These are phyloP conservation scores for Drosophila merina DNA, from an alignment of 2,888 invertebrate species.

Conservation along the genomic window DNA sequence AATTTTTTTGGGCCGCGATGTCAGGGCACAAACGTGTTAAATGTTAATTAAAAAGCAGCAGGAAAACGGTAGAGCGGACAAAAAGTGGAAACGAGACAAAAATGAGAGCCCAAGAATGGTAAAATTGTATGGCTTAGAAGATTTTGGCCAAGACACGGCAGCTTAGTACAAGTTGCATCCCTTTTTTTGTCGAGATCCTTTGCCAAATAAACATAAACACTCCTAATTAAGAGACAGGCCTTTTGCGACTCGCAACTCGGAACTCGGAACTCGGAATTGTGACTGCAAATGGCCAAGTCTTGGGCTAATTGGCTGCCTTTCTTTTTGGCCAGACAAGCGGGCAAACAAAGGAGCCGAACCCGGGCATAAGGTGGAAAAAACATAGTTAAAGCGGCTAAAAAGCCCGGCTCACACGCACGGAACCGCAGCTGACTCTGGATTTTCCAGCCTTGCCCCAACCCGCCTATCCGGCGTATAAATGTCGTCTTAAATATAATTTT, in stretches of 20 bases:
- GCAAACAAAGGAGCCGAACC: constrained; percentile 39
- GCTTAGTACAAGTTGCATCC: constrained; percentile 11
- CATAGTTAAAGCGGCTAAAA: constrained; percentile 51
- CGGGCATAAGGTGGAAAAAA: not conserved
- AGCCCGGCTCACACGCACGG: constrained; percentile 33
- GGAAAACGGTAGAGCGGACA: not conserved
- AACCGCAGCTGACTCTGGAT: constrained; percentile 34
- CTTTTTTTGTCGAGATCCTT: constrained; percentile 19
- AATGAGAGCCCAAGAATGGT: not conserved
- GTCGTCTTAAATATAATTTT: constrained; percentile 80
- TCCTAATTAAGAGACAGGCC: constrained; percentile 65
- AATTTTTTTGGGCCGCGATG: constrained; percentile 34
- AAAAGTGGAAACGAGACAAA: not conserved
- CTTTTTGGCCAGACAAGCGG: constrained; percentile 59
- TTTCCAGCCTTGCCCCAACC: constrained; percentile 28
- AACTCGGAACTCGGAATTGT: not conserved
- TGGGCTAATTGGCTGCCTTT: constrained; percentile 68
- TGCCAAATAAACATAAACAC: constrained; percentile 66
- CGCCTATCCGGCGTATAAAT: constrained; percentile 61
- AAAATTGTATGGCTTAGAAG: constrained; percentile 15
- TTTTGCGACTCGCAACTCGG: not conserved
- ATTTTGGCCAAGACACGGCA: constrained; percentile 44
- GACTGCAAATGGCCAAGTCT: constrained; percentile 36
- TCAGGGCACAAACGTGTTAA: constrained; percentile 62
- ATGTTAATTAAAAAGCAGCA: constrained; percentile 75